Evolutionary conservation across 2,888 invertebrate species (phyloP), one percentile per base, ranked within the genome.

Genomic region (Chloroclystis v-ata): DNA sequence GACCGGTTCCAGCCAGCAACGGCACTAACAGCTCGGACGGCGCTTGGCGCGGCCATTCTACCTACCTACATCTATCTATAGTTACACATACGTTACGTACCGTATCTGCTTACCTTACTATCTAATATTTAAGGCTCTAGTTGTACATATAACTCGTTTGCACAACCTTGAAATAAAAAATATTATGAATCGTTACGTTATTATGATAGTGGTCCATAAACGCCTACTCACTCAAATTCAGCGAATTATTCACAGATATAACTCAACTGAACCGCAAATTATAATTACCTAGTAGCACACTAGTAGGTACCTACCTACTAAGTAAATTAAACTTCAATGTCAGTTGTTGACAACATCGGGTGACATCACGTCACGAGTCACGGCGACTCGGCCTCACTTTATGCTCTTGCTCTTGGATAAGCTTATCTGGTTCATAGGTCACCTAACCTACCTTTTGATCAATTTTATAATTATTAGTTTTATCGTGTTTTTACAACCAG

Each of bases 1-100:
- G 54, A 54, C 54, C 51, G 49, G 54, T 54, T 51, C 26, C 41
- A 28, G 43, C 30, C 39, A 39, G 24, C 24, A 30, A 32, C 39
- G 43, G 38, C 37, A 30, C 28, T 33, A 47, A 30, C 37, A 41
- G 30, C 32, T 25, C 20, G 14, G 32, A 39, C 33, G 38, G 6
- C 10, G 24, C 28, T 11, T 35, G 7, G 20, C 16, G 20, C 10
- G 35, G 20, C 9, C 35, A 10, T 4, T 33, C n/a, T n/a, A 16
- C 5, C 11, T 10, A 28, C 14, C n/a, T 12, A 13, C 30, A 14
- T 16, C 16, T 16, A n/a, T 16, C n/a, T 14, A 16, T 16, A 16
- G 33, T 16, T 33, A n/a, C n/a, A n/a, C n/a, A n/a, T n/a, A n/a
- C n/a, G n/a, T n/a, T n/a, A n/a, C n/a, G n/a, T n/a, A n/a, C n/a